Percentiles rank a stretch among this genome's conserved stretches.
phyloP scores from a whole-genome alignment of 2,797 vertebrate genomes.

The Tachyglossus aculeatus region DNA sequence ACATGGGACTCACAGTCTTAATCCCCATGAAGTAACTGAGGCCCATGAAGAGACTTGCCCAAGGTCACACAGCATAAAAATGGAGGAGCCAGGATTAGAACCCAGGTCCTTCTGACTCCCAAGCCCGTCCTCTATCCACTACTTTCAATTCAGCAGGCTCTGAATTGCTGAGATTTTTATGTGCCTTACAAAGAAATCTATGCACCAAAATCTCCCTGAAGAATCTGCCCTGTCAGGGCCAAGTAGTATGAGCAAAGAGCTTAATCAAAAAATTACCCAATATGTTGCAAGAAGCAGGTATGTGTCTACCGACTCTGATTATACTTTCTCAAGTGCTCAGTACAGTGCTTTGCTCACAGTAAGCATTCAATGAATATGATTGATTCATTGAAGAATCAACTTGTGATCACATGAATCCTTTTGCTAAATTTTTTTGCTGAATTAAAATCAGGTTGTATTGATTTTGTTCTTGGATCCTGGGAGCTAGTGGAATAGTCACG shows the following conservation, averaged over 20 bases:
- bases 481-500: conserved; percentile 8
- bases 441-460: conserved; percentile 7
- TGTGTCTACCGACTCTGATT: too few species aligned
- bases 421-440: conserved; percentile 27
- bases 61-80: too few species aligned
- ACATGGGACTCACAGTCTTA: too few species aligned
- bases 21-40: too few species aligned
- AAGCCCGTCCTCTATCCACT: too few species aligned
- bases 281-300: conserved; percentile 10
- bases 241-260: conserved; percentile 56
- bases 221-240: conserved; percentile 50
- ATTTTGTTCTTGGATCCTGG: conserved; percentile 25
- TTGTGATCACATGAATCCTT: neutral
- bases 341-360: too few species aligned
- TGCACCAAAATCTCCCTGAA: conserved; percentile 41
- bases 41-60: too few species aligned
- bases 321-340: too few species aligned
- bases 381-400: too few species aligned
- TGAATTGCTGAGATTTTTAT: conserved; percentile 64
- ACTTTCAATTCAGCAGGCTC: conserved; percentile 70
- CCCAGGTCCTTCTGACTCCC: too few species aligned
- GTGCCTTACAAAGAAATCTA: conserved; percentile 69
- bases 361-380: too few species aligned
- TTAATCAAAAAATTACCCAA: conserved; percentile 22
- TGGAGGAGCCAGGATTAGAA: too few species aligned